phyloP scores from a whole-genome alignment of 2,113 vertebrate species.

The Atlantisia rogersi region DNA sequence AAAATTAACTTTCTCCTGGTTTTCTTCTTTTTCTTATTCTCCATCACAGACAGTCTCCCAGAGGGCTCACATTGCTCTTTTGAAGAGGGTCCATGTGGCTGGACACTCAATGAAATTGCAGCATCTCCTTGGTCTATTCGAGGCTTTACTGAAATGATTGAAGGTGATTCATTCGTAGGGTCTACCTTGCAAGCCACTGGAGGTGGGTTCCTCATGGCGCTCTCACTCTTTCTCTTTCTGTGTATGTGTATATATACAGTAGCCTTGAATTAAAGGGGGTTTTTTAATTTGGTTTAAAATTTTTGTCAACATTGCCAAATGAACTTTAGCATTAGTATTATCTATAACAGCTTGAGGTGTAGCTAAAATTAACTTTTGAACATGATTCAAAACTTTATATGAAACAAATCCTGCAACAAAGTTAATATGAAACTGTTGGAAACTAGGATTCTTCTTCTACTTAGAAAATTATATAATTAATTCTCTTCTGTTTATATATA shows the following conservation, averaged over 20 bases:
- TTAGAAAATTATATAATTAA: neutral
- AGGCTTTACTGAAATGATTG: conserved; percentile 61
- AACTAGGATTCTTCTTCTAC: neutral
- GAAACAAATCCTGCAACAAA: neutral
- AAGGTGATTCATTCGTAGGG: conserved; percentile 65
- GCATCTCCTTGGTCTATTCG: conserved; percentile 75
- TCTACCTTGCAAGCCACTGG: conserved; percentile 75
- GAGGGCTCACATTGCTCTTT: conserved; percentile 86
- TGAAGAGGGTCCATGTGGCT: conserved; percentile 83
- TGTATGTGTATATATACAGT: neutral
- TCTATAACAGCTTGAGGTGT: neutral
- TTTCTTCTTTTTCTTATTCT: neutral
- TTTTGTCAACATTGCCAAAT: neutral
- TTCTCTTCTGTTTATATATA: neutral
- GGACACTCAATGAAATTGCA: conserved; percentile 76
- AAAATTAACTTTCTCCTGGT: neutral
- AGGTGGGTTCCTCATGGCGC: conserved; percentile 73
- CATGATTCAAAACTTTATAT: neutral
- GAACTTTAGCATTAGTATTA: neutral
- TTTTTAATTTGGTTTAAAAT: neutral
- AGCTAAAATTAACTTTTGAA: neutral
- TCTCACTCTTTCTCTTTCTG: neutral
- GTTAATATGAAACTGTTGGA: neutral
- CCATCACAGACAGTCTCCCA: conserved; percentile 74
- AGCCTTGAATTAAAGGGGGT: neutral